phyloP scores from a whole-genome alignment of 2,797 vertebrate species.

The Intellagama lesueurii region DNA sequence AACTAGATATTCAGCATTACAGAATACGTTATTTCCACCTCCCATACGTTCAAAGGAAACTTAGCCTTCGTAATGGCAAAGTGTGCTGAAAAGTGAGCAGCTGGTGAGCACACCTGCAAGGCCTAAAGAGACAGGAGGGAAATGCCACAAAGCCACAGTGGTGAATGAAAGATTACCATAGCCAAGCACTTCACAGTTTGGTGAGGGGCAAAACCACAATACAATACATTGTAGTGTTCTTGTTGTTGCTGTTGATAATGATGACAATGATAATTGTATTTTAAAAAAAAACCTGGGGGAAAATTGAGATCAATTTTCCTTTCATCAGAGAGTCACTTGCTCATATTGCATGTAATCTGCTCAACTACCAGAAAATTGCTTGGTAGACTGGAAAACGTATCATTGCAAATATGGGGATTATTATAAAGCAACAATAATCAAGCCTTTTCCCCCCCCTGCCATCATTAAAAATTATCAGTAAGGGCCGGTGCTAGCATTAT shows the following conservation, averaged over 20 bases:
- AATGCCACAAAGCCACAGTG: no score
- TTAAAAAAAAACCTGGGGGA: not conserved
- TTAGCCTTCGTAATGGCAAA: not conserved
- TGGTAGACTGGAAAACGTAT: constrained; percentile 8
- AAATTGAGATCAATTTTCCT: not conserved
- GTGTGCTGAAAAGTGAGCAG: no score
- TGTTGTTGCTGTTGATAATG: not conserved
- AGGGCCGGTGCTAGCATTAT: constrained; percentile 14
- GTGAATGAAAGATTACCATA: not conserved
- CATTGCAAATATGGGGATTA: not conserved
- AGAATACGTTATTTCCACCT: not conserved
- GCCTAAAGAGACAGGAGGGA: not conserved
- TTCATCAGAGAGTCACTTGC: not conserved
- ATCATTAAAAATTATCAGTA: constrained; percentile 24
- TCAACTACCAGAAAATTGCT: not conserved
- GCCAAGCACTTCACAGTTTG: not conserved
- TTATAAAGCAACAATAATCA: constrained; percentile 18
- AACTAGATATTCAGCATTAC: not conserved
- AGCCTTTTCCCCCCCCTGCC: not conserved
- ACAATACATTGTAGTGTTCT: not conserved
- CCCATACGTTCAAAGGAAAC: not conserved
- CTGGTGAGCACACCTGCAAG: not conserved
- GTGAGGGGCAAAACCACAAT: not conserved
- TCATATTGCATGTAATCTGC: not conserved
- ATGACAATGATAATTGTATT: not conserved